Base-by-base conservation (phyloP, 2,113 vertebrate species). In the Ptilonorhynchus violaceus region DNA sequence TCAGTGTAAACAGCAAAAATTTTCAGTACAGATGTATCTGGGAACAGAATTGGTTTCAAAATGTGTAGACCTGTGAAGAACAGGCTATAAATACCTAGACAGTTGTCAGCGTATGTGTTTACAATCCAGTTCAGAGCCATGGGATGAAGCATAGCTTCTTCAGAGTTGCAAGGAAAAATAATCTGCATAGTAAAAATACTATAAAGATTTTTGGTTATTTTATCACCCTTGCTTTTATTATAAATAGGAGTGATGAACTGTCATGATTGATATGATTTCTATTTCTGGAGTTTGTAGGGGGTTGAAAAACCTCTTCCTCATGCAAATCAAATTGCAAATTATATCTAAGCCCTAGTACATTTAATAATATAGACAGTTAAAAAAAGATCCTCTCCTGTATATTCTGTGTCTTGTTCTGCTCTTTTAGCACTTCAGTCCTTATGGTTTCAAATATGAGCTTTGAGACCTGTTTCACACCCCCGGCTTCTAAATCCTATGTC, bases 351-450 rank as follows among this genome's bases (percentile, higher is more conserved):
- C 17, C 24, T 42, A 30, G 50, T 90, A 88, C 37, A 70, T 90
- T 89, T 96, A 88, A 66, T 83, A 89, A 82, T 37, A 93, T 7
- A 82, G 55, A 75, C 13, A 52, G 78, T 59, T 93, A 66, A 90
- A 94, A 95, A 96, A 94, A 83, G 60, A 82, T 58, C 41, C 21
- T 93, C 63, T 93, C 53, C 58, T 76, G 37, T 76, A 82, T 76
- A 73, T 17, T 66, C 22, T 24, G 13, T 55, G 59, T 88, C 64
- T 77, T 93, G 39, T 68, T 93, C 75, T 92, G 39, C 59, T 88
- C 70, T 92, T 95, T 78, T 84, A 80, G 64, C 68, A 46, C 35
- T 81, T 86, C 60, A 33, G 35, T 52, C 76, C 75, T 94, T 80
- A 72, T 39, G 60, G 79, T 74, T 95, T 91, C 76, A 81, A 70